Evolutionary conservation across 2,888 invertebrate genomes (phyloP).

Genomic region (Steromphala cineraria): DNA sequence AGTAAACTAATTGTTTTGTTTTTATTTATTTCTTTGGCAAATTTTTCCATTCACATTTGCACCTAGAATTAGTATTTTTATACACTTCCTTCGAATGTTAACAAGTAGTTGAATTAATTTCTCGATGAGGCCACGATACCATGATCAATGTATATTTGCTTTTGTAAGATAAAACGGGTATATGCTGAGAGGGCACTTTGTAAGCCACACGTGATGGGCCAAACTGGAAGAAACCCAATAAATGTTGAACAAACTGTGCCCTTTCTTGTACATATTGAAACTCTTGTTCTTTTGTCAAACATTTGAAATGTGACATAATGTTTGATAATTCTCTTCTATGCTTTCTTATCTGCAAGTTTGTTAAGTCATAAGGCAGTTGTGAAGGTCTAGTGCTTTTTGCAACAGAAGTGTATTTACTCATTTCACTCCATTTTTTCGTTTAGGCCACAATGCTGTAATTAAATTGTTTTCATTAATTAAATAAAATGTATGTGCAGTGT

Average conservation of each 20-base stretch:
- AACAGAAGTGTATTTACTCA: background rate
- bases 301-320: no score
- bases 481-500: background rate
- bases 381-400: background rate
- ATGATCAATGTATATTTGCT: background rate
- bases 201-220: background rate
- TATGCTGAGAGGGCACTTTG: background rate
- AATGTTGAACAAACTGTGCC: background rate
- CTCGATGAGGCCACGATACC: no score
- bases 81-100: no score
- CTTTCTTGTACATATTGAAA: background rate
- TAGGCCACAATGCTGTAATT: constrained; percentile 3
- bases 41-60: no score
- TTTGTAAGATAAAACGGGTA: constrained; percentile 2
- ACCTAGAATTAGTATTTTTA: no score
- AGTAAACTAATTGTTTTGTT: no score
- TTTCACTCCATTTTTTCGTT: background rate
- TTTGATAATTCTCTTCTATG: no score
- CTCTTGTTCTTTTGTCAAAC: no score
- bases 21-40: no score
- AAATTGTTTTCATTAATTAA: constrained; percentile 2
- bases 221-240: background rate
- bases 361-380: no score
- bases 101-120: no score
- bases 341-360: no score